phyloP scores from a whole-genome alignment of 2,888 invertebrate genomes.

The Gastracanthus pulcherrimus region DNA sequence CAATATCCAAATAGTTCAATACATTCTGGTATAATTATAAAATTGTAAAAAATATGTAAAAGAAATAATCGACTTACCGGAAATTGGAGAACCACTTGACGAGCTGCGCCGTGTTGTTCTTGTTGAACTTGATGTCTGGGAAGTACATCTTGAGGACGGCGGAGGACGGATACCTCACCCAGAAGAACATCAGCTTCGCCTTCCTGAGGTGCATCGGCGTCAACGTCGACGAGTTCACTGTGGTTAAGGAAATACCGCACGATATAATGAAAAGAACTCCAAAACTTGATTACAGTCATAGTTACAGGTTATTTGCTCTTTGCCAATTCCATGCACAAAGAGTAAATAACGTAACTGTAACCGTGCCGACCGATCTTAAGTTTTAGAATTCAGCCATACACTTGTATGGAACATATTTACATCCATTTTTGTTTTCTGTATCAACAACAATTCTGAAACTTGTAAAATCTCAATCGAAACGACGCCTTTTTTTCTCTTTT shows the following conservation, averaged over 20 bases:
- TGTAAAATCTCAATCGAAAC: background rate
- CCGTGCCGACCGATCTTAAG: slow-evolving; percentile 23
- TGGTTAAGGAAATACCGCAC: slow-evolving; percentile 85
- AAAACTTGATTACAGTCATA: slow-evolving; percentile 24
- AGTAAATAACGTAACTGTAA: slow-evolving; percentile 21
- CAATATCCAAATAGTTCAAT: too few species aligned
- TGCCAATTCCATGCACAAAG: background rate
- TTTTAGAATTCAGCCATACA: slow-evolving; percentile 35
- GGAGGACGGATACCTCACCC: slow-evolving; percentile 99
- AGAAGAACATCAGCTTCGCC: slow-evolving; percentile 99
- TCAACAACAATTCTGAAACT: background rate
- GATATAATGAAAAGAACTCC: slow-evolving; percentile 40
- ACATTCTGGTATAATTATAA: too few species aligned
- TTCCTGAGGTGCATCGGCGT: slow-evolving; percentile 99
- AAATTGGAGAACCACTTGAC: slow-evolving; percentile 99
- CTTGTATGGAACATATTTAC: background rate
- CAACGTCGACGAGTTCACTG: slow-evolving; percentile 95
- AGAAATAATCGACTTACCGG: slow-evolving; percentile 83
- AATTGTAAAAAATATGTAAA: too few species aligned
- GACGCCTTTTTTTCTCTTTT: too few species aligned
- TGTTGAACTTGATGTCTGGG: slow-evolving; percentile 99
- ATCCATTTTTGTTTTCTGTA: background rate
- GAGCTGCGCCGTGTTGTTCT: slow-evolving; percentile 99
- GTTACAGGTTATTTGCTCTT: slow-evolving; percentile 25
- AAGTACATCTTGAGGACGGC: slow-evolving; percentile 99